Evolutionary conservation across 2,888 invertebrate genomes (phyloP).

Genomic region (Choreutis nemorana): DNA sequence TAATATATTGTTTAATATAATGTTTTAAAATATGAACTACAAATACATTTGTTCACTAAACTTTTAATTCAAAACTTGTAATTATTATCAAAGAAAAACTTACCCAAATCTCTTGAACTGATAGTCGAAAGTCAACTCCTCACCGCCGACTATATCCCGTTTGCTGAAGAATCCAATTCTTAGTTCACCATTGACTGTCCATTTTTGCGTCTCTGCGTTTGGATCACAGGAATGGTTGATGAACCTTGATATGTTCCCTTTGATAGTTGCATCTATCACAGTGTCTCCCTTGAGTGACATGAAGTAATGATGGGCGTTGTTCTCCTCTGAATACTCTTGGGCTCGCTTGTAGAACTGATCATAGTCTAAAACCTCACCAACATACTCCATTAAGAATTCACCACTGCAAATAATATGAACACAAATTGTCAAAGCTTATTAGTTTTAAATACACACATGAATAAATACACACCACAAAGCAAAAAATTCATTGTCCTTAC

Average conservation of each 20-base stretch:
- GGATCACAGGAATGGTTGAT: constrained; percentile 99
- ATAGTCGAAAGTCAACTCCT: constrained; percentile 99
- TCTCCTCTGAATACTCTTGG: constrained; percentile 87
- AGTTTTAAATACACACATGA: no score
- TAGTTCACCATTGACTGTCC: constrained; percentile 92
- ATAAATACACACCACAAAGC: no score
- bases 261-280: constrained; percentile 92
- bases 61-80: no score
- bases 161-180: constrained; percentile 97
- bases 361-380: constrained; percentile 95
- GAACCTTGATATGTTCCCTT: constrained; percentile 96
- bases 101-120: constrained; percentile 97
- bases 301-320: constrained; percentile 94
- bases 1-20: no score
- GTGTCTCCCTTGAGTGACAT: constrained; percentile 93
- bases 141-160: constrained; percentile 80
- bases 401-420: constrained; percentile 69
- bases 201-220: constrained; percentile 98
- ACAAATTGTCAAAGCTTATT: no score
- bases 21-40: no score
- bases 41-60: no score
- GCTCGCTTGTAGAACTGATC: constrained; percentile 90
- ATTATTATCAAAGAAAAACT: constrained; percentile 19
- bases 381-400: constrained; percentile 97
- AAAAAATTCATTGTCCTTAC: no score